A percentile compares a stretch with the other conserved stretches of the same genome.
Conservation (phyloP, 2,113 vertebrate genomes). For the Plestiodon gilberti region DNA sequence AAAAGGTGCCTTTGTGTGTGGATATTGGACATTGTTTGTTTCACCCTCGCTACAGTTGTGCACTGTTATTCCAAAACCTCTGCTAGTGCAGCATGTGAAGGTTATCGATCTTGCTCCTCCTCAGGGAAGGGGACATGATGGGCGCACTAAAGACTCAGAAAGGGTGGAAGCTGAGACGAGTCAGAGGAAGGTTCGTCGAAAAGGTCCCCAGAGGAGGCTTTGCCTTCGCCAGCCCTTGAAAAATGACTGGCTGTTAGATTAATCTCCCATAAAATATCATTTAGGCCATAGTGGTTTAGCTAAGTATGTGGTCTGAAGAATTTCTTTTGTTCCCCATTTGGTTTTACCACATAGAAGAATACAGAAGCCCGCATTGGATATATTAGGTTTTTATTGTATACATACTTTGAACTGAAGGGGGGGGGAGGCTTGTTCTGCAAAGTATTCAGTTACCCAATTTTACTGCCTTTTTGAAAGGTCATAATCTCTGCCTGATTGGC, state of each 20-base stretch:
- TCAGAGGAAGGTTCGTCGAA: constrained; percentile 15
- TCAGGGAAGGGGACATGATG: constrained; percentile 3
- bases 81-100: not conserved
- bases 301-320: constrained; percentile 25
- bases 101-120: constrained; percentile 18
- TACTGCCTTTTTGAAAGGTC: not conserved
- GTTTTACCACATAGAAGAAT: constrained; percentile 13
- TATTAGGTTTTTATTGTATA: constrained; percentile 11
- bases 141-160: not conserved
- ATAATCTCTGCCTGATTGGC: not conserved
- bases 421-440: not conserved
- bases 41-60: not conserved
- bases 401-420: not conserved
- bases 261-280: constrained; percentile 35
- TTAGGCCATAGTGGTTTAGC: constrained; percentile 23
- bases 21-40: not conserved
- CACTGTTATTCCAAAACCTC: not conserved
- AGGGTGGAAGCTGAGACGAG: not conserved
- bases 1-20: not conserved
- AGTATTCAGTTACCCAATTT: constrained; percentile 4
- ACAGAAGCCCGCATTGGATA: not conserved
- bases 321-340: constrained; percentile 8
- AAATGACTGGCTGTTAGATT: constrained; percentile 12
- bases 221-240: constrained; percentile 10
- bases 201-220: not conserved